phyloP scores from a whole-genome alignment of 2,113 vertebrate genomes.

The Plecturocebus donacophilus region DNA sequence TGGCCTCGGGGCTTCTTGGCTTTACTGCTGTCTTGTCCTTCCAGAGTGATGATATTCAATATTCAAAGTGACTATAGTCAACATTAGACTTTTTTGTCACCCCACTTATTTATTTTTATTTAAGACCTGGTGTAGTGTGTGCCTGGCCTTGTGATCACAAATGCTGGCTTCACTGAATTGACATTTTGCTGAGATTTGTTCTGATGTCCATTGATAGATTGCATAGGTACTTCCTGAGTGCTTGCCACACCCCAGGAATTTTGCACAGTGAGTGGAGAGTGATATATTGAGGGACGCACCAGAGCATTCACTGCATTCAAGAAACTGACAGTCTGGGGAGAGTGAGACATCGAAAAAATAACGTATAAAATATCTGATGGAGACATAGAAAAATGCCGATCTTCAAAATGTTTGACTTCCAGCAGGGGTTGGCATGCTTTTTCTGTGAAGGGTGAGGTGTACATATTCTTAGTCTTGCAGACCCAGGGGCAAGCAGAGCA shows the following conservation, averaged over 20 bases:
- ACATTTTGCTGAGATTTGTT: background rate
- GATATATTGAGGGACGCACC: fast-evolving
- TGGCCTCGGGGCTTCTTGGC: too few relatives aligned
- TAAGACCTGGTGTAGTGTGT: background rate
- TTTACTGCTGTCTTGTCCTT: too few relatives aligned
- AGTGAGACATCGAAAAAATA: background rate
- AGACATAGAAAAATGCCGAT: background rate
- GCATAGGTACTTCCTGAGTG: background rate
- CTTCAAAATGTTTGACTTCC: background rate
- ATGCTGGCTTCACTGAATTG: fast-evolving
- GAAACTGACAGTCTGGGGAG: background rate
- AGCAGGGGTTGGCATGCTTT: background rate
- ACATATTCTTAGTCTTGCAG: background rate
- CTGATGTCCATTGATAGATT: background rate
- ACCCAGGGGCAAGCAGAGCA: background rate
- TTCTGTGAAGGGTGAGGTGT: background rate
- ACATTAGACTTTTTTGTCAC: background rate
- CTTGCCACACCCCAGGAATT: background rate
- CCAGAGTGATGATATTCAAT: too few relatives aligned
- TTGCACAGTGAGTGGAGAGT: background rate
- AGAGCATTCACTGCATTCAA: too few relatives aligned
- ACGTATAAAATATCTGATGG: background rate
- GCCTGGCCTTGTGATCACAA: fast-evolving
- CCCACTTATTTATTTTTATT: background rate
- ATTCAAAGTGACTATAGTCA: background rate